Conservation (phyloP, 1,140 invertebrate species). For the Drosophila trapezifrons region DNA sequence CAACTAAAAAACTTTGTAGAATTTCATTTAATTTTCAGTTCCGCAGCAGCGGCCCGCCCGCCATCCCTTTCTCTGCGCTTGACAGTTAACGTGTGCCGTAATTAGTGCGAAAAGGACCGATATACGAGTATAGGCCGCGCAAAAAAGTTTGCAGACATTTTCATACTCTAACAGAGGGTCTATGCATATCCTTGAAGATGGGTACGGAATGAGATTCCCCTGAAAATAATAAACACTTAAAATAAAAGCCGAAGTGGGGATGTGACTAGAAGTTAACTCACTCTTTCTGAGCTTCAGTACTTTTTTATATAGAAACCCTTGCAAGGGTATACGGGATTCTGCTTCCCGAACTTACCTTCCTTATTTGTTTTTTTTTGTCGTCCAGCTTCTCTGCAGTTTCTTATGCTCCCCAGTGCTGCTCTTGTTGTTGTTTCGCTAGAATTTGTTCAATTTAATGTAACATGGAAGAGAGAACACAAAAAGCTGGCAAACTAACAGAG, state of each 20-base stretch:
- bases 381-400: slow-evolving; percentile 20
- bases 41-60: background rate
- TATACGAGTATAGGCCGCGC: slow-evolving; percentile 29
- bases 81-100: slow-evolving; percentile 56
- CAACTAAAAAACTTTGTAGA: slow-evolving; percentile 36
- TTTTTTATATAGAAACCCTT: too few relatives aligned
- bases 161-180: background rate
- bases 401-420: slow-evolving; percentile 26
- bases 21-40: slow-evolving; percentile 53
- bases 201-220: too few relatives aligned
- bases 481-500: slow-evolving; percentile 10
- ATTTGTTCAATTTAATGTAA: slow-evolving; percentile 66
- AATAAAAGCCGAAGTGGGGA: too few relatives aligned
- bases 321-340: background rate
- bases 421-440: slow-evolving; percentile 46
- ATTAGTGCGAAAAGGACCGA: slow-evolving; percentile 43
- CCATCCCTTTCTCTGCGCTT: background rate
- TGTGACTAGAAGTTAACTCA: too few relatives aligned
- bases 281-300: too few relatives aligned
- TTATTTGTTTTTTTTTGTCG: slow-evolving; percentile 1
- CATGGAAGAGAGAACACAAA: slow-evolving; percentile 27
- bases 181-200: too few relatives aligned
- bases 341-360: background rate
- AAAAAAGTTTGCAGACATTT: slow-evolving; percentile 63
- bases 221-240: too few relatives aligned